Base-by-base conservation (phyloP, 2,113 vertebrate species). In the Anhinga rufa region DNA sequence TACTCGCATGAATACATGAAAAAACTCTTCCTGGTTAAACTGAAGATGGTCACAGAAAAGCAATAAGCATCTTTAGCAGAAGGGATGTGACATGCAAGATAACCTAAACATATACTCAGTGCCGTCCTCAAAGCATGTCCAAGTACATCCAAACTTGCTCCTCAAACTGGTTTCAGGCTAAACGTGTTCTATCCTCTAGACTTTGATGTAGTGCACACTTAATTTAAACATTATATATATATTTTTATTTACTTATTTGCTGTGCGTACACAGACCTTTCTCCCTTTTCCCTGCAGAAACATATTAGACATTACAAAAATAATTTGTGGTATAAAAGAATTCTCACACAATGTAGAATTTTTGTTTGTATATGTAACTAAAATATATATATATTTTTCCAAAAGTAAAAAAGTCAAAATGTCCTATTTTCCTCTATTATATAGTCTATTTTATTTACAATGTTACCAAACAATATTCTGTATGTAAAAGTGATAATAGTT, bases 311-410 rank as follows among this genome's bases (percentile, higher is more conserved):
- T 97, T 98, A 98, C 97, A 98, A 98, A 98, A 98, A 98, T 98
- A 98, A 98, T 98, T 96, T 98, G 98, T 97, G 97, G 96, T 98
- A 98, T 94, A 98, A 98, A 98, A 98, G 94, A 96, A 97, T 97
- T 97, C 94, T 97, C 94, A 97, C 96, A 93, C 94, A 79, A 95
- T 95, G 97, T 97, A 97, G 93, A 97, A 90, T 88, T 97, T 98
- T 96, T 92, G 96, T 95, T 91, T 90, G 92, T 87, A 94, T 96
- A 97, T 93, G 96, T 95, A 98, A 98, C 97, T 97, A 98, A 98
- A 97, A 98, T 97, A 97, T 97, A 97, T 91, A 96, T 96, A 54
- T 91, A 4, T 97, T 38, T 86, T 91, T 88, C 85, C 92, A 87
- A 97, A 98, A 98, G 97, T 97, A 98, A 97, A 97, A 97, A 98